Evolutionary conservation across 2,797 vertebrate genomes (phyloP).

Genomic region (Pelochelys cantorii): DNA sequence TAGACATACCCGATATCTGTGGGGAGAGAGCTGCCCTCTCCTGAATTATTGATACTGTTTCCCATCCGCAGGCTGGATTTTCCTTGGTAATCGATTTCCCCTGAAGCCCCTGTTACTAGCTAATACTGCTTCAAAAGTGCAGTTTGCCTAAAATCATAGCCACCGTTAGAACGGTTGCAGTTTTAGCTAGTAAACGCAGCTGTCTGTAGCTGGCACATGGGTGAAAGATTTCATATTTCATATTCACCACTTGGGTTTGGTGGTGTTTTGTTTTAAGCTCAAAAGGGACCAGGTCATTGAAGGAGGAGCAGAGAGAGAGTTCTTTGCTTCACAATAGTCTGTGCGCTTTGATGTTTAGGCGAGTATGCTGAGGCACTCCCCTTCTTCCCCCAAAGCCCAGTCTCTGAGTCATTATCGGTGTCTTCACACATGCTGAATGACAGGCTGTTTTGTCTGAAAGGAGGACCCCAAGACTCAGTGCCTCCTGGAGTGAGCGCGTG

Average conservation of each 20-base stretch:
- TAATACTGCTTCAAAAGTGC: rapidly evolving
- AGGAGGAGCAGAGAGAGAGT: constrained; percentile 16
- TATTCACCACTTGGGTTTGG: neutral
- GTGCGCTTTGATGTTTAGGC: neutral
- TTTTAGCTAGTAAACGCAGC: neutral
- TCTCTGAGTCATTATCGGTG: constrained; percentile 50
- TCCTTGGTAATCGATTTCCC: neutral
- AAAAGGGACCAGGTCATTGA: constrained; percentile 7
- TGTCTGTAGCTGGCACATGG: rapidly evolving
- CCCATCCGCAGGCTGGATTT: neutral
- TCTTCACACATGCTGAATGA: neutral
- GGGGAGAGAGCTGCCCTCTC: neutral
- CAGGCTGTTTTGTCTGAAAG: constrained; percentile 18
- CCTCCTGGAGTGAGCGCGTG: neutral
- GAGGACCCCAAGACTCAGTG: neutral
- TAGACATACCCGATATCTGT: neutral
- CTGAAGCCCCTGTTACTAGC: rapidly evolving
- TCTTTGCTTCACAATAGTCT: constrained; percentile 48
- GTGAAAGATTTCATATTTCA: neutral
- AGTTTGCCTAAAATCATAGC: neutral
- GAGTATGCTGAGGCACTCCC: neutral
- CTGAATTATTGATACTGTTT: neutral
- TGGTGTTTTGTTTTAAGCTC: neutral
- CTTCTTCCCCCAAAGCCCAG: neutral
- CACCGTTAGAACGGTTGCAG: neutral